Conservation (phyloP, 2,888 invertebrate genomes). For the Helleia helle region DNA sequence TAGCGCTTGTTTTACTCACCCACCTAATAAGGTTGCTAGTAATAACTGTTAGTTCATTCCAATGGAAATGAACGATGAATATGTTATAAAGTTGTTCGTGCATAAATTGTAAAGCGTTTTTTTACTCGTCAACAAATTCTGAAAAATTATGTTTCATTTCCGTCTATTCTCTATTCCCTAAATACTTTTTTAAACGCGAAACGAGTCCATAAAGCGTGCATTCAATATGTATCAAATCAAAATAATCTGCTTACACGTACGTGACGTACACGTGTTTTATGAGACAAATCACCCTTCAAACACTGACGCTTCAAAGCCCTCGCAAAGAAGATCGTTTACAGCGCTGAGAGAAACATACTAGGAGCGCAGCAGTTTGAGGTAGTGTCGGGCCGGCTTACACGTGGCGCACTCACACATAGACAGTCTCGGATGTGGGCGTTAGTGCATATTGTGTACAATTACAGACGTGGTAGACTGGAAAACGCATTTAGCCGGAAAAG, state of each 20-base stretch:
- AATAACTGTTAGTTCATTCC: no score
- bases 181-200: conserved; percentile 3
- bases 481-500: conserved; percentile 53
- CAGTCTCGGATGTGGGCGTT: conserved; percentile 17
- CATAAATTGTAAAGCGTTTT: conserved; percentile 3
- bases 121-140: conserved; percentile 2
- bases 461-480: conserved; percentile 53
- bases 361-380: conserved; percentile 25
- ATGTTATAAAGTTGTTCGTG: conserved; percentile 1
- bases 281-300: conserved; percentile 25
- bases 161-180: conserved; percentile 4
- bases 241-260: conserved; percentile 22
- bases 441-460: conserved; percentile 29
- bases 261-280: conserved; percentile 16
- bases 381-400: conserved; percentile 27
- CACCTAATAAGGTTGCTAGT: no score
- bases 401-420: conserved; percentile 42
- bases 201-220: conserved; percentile 5
- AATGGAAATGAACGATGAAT: no score
- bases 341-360: conserved; percentile 29
- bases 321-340: conserved; percentile 33
- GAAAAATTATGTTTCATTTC: neutral
- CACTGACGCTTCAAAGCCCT: conserved; percentile 26
- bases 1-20: no score
- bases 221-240: conserved; percentile 13